phyloP scores from a whole-genome alignment of 2,797 vertebrate genomes.

The Hydrophis major region DNA sequence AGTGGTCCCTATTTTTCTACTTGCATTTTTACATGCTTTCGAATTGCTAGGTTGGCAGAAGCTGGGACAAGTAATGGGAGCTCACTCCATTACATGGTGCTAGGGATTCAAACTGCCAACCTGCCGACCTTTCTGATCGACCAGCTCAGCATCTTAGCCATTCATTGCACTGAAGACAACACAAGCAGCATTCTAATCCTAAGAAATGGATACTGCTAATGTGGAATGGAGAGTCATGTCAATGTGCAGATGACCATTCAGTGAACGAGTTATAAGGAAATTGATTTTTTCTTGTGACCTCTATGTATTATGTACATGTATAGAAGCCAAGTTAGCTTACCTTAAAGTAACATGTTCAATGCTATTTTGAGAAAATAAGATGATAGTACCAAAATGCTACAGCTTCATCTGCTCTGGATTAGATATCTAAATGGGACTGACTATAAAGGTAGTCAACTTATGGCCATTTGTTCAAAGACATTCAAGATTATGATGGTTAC shows the following conservation, averaged over 20 bases:
- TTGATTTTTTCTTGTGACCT: not conserved
- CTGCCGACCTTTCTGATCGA: too few relatives aligned
- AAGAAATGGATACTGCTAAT: not conserved
- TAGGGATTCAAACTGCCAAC: too few relatives aligned
- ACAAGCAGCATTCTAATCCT: not conserved
- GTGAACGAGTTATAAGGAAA: not conserved
- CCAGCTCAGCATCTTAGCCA: too few relatives aligned
- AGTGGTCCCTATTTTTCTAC: too few relatives aligned
- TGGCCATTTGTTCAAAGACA: not conserved
- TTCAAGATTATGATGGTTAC: too few relatives aligned
- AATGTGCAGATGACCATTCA: not conserved
- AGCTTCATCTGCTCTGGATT: not conserved
- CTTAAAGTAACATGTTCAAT: not conserved
- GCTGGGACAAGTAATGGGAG: too few relatives aligned
- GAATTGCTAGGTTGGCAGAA: too few relatives aligned
- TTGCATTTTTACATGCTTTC: too few relatives aligned
- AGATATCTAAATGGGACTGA: not conserved
- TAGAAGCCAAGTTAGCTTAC: not conserved
- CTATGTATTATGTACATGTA: not conserved
- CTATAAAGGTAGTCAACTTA: not conserved
- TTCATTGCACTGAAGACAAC: not conserved
- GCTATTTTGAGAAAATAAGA: not conserved
- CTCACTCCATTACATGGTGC: too few relatives aligned
- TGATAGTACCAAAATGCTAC: not conserved
- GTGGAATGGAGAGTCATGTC: not conserved